Conservation (phyloP, 2,888 invertebrate genomes). For the Lasiommata megera region DNA sequence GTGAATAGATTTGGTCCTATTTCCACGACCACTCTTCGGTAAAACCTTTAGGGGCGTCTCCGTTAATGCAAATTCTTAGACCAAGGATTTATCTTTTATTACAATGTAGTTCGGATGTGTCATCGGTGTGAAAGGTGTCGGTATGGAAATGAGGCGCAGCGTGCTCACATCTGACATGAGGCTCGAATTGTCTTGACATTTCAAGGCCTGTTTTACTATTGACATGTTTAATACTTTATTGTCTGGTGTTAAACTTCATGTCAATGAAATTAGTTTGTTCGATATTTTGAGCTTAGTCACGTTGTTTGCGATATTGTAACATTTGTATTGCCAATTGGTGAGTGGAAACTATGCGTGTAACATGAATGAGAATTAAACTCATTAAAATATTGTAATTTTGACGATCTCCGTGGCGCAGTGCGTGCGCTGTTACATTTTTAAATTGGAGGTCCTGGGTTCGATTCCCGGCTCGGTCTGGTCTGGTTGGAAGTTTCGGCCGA, state of each 20-base stretch:
- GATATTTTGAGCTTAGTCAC: slow-evolving; percentile 56
- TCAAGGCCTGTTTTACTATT: slow-evolving; percentile 64
- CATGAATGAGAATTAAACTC: neutral
- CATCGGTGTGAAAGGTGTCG: slow-evolving; percentile 70
- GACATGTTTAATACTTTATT: slow-evolving; percentile 57
- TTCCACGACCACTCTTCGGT: no score
- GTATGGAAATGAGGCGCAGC: slow-evolving; percentile 69
- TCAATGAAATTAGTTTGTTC: slow-evolving; percentile 53
- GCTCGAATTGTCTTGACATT: slow-evolving; percentile 55
- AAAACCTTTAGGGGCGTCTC: no score
- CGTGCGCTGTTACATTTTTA: no score
- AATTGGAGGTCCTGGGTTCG: no score
- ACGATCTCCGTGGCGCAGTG: no score
- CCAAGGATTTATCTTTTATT: slow-evolving; percentile 17
- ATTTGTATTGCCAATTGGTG: slow-evolving; percentile 9
- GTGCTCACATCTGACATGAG: slow-evolving; percentile 65
- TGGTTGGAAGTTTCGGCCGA: no score
- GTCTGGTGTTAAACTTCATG: slow-evolving; percentile 49
- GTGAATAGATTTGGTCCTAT: no score
- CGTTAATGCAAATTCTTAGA: neutral
- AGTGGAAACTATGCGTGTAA: slow-evolving; percentile 1
- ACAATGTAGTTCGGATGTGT: slow-evolving; percentile 30
- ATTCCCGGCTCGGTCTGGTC: no score
- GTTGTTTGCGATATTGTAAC: slow-evolving; percentile 24
- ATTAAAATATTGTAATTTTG: neutral